Conservation (phyloP, 2,888 invertebrate genomes). For the Pediacus dermestoides region DNA sequence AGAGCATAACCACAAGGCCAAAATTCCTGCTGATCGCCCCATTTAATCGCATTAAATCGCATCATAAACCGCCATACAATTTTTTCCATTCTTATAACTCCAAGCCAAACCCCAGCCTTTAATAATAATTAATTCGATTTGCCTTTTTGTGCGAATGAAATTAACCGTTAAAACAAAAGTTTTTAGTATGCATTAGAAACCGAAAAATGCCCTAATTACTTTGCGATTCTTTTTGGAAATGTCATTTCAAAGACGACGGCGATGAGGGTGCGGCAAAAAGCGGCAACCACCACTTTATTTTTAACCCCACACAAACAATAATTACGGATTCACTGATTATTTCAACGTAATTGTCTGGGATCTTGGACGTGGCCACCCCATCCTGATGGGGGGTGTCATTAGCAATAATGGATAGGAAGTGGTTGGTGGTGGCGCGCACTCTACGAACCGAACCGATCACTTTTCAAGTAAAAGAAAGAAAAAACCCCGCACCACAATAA, state of each 20-base stretch:
- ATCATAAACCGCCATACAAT: no score
- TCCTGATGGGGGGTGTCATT: slow-evolving; percentile 48
- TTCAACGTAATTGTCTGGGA: no score
- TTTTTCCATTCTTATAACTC: no score
- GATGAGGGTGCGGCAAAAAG: not conserved
- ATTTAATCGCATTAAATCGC: no score
- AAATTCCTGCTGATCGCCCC: no score
- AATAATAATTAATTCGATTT: slow-evolving; percentile 29
- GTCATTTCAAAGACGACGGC: slow-evolving; percentile 28
- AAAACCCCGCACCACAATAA: slow-evolving; percentile 37
- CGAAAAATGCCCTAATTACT: slow-evolving; percentile 45
- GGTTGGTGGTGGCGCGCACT: no score
- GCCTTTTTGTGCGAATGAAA: slow-evolving; percentile 35
- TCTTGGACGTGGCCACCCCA: no score
- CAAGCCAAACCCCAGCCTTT: no score
- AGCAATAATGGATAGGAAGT: slow-evolving; percentile 47
- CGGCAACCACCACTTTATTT: slow-evolving; percentile 38
- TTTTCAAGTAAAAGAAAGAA: no score
- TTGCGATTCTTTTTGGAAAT: slow-evolving; percentile 43
- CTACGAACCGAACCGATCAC: slow-evolving; percentile 43
- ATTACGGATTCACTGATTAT: slow-evolving; percentile 48
- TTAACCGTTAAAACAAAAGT: slow-evolving; percentile 45
- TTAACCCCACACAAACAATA: slow-evolving; percentile 42
- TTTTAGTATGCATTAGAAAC: slow-evolving; percentile 39
- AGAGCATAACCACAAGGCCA: no score